These are phyloP conservation scores for Trichoplusia ni DNA, from an alignment of 1,140 invertebrate genomes.

Conservation along the genomic window DNA sequence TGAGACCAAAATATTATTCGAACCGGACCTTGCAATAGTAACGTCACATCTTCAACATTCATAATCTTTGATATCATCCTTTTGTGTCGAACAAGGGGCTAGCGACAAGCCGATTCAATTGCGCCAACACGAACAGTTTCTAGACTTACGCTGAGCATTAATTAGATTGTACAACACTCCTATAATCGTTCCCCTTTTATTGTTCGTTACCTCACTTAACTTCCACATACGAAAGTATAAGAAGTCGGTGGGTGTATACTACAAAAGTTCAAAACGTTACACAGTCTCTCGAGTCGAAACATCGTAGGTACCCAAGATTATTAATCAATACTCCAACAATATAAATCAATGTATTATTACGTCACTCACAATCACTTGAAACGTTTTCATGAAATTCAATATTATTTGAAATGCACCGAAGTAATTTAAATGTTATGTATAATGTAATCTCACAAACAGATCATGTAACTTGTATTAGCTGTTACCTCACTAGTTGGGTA, in stretches of 20 bases:
- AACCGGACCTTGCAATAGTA: too few species aligned
- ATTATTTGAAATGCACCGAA: conserved; percentile 20
- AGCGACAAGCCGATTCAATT: conserved; percentile 49
- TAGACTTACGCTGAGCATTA: conserved; percentile 44
- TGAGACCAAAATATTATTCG: too few species aligned
- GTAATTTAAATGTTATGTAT: conserved; percentile 21
- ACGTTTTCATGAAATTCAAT: conserved; percentile 20
- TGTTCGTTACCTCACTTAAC: too few species aligned
- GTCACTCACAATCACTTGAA: conserved; percentile 3
- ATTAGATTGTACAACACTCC: conserved; percentile 47
- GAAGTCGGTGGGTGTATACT: too few species aligned
- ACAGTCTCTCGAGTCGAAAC: conserved; percentile 6
- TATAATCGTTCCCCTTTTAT: too few species aligned
- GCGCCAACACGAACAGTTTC: conserved; percentile 41
- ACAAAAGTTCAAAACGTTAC: conserved; percentile 5
- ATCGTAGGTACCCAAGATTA: conserved; percentile 16
- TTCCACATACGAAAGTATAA: too few species aligned
- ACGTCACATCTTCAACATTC: not conserved
- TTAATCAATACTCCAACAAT: conserved; percentile 16
- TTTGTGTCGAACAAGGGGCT: conserved; percentile 38
- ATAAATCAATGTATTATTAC: conserved; percentile 24
- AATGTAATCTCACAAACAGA: conserved; percentile 22
- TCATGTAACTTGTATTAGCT: conserved; percentile 26
- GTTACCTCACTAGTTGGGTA: conserved; percentile 13
- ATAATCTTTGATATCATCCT: conserved; percentile 41